Conservation (phyloP, 2,888 invertebrate genomes). For the Notodonta ziczac region DNA sequence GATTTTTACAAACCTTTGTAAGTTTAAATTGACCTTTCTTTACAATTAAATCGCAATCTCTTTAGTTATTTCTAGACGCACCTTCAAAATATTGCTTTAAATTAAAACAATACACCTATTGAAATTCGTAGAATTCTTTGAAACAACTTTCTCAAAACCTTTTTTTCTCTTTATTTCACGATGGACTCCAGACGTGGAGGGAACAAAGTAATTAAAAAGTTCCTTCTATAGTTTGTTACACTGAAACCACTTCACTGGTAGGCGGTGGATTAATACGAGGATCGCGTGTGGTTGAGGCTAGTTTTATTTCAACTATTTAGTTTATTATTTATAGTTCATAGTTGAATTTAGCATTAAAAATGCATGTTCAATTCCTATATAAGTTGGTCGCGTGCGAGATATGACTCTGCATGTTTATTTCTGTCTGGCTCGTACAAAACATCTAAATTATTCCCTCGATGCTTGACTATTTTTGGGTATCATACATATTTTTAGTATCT, state of each 20-base stretch:
- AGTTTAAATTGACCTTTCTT: too few species aligned
- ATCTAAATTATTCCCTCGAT: slow-evolving; percentile 1
- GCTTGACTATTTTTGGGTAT: neutral
- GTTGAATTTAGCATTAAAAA: slow-evolving; percentile 51
- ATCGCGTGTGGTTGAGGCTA: slow-evolving; percentile 49
- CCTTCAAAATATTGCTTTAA: neutral
- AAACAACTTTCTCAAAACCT: slow-evolving; percentile 38
- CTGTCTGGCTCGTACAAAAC: slow-evolving; percentile 26
- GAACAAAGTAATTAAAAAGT: slow-evolving; percentile 68
- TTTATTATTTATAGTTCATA: slow-evolving; percentile 51
- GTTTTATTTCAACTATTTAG: slow-evolving; percentile 49
- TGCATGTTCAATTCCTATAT: slow-evolving; percentile 51
- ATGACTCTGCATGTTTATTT: slow-evolving; percentile 36
- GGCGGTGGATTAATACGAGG: slow-evolving; percentile 53
- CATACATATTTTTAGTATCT: neutral
- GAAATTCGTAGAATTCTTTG: slow-evolving; percentile 42
- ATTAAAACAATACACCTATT: slow-evolving; percentile 17
- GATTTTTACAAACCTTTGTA: too few species aligned
- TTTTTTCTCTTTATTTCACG: slow-evolving; percentile 48
- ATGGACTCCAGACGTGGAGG: slow-evolving; percentile 48
- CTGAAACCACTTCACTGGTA: slow-evolving; percentile 46
- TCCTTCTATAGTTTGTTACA: slow-evolving; percentile 43
- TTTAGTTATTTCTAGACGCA: neutral
- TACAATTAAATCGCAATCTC: too few species aligned
- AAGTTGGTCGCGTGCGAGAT: slow-evolving; percentile 40